Base-by-base conservation (phyloP, 2,888 invertebrate species). In the Eutolmus rufibarbis region DNA sequence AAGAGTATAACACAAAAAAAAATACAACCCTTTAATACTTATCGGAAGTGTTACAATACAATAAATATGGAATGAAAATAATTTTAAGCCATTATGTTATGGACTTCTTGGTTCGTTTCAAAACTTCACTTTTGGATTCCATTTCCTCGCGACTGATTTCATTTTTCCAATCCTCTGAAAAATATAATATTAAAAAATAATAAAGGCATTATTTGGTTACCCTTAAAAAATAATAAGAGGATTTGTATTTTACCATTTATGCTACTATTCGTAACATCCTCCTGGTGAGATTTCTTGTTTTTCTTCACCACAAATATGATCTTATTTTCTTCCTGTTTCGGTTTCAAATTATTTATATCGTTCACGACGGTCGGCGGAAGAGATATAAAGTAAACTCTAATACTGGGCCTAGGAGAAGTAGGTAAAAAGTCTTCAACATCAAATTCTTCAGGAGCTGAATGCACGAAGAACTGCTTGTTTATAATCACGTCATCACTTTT, bases 401-500 rank as follows among this genome's bases (percentile, higher is more conserved):
- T 34, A n/a, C 56, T 76, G 8, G 86, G 74, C n/a, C 74, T 76
- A n/a, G 74, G 86, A 16, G 79, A 51, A n/a, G 57, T 82, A 12
- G 51, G 77, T 28, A 56, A n/a, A 76, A 76, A 76, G n/a, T 76
- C 40, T 8, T 34, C 8, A 31, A 5, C 34, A 12, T 77, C 76
- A 31, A 34, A 34, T 82, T 86, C 86, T 5, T 86, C 37, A 7
- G 86, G 86, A 0, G 76, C 76, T 28, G 86, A 86, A 51, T 86
- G 86, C 0, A 86, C 56, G 51, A 51, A 86, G 74, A 77, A 86
- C 37, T 86, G 86, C 74, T 86, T 86, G 34, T 74, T 86, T 77
- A 86, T 74, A 34, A 51, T 51, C 34, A 82, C 82, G 19, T 66
- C 82, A 19, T 34, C 66, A 66, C 19, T 81, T 74, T 43, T 16